A percentile compares a stretch with the other conserved stretches of the same genome.
Conservation (phyloP, 2,797 vertebrate genomes). For the Pangasius mekongensis region DNA sequence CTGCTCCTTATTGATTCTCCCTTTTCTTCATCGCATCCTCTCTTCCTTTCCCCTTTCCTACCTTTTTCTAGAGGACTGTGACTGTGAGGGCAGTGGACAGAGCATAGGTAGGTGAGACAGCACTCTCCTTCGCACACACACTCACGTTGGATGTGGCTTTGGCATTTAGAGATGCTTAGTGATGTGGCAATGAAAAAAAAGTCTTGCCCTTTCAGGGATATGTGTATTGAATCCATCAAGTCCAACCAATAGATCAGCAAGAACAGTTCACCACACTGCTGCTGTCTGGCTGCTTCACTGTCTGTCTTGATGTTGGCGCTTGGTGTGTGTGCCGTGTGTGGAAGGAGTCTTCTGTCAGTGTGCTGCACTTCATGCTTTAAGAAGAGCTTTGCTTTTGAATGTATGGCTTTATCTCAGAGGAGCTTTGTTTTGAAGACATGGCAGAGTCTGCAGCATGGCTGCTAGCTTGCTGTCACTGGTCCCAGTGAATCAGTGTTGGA, state of each 20-base stretch:
- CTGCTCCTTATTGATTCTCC: conserved; percentile 26
- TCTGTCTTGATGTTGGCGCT: conserved; percentile 30
- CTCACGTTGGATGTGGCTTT: conserved; percentile 38
- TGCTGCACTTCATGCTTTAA: conserved; percentile 20
- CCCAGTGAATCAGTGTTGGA: conserved; percentile 53
- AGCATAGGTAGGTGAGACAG: conserved; percentile 83
- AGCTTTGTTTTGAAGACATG: conserved; percentile 16
- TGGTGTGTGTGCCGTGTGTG: conserved; percentile 10
- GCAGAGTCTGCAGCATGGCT: conserved; percentile 50
- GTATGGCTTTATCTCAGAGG: conserved; percentile 18
- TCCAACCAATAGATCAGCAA: not conserved
- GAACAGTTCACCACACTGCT: not conserved
- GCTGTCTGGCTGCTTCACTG: conserved; percentile 34
- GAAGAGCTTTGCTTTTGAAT: conserved; percentile 24
- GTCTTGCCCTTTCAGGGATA: not conserved
- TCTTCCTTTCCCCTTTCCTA: conserved; percentile 55
- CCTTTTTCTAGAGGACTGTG: conserved; percentile 82
- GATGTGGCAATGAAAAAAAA: conserved; percentile 8
- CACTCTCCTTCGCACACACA: conserved; percentile 9
- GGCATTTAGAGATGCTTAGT: conserved; percentile 38
- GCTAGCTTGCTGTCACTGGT: conserved; percentile 40
- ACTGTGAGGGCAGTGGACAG: conserved; percentile 86
- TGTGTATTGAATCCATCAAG: not conserved
- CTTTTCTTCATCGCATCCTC: conserved; percentile 25
- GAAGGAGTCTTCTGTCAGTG: conserved; percentile 15